These are phyloP conservation scores for Cavia porcellus DNA, from an alignment of 2,113 vertebrate species.

Conservation along the genomic window DNA sequence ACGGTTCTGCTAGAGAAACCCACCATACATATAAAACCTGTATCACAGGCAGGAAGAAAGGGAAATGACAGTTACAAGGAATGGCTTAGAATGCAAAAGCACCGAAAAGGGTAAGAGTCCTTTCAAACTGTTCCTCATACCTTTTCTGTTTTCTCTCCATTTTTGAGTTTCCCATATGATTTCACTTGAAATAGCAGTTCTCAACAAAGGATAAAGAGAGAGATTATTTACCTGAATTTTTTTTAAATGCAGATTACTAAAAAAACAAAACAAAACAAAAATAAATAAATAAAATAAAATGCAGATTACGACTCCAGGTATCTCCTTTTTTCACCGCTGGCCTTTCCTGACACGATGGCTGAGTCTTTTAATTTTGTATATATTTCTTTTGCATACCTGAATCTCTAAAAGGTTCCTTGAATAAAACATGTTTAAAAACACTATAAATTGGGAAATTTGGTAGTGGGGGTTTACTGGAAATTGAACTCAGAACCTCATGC, in stretches of 20 bases:
- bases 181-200: not conserved
- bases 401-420: not conserved
- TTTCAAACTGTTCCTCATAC: not conserved
- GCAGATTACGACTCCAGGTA: no score
- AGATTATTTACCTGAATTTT: not conserved
- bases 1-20: not conserved
- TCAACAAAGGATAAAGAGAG: not conserved
- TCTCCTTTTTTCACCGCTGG: not conserved
- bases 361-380: not conserved
- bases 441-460: conserved; percentile 8
- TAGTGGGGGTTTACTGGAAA: no score
- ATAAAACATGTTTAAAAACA: conserved; percentile 1
- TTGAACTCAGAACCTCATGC: no score
- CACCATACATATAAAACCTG: not conserved
- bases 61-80: not conserved
- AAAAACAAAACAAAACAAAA: no score
- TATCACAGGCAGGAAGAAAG: not conserved
- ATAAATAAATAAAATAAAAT: no score
- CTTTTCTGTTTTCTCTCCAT: not conserved
- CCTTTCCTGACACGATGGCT: not conserved
- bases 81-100: not conserved
- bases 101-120: not conserved
- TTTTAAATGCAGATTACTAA: not conserved
- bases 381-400: not conserved
- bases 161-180: not conserved